Conservation (phyloP, 2,797 vertebrate species). For the Falco berigora region DNA sequence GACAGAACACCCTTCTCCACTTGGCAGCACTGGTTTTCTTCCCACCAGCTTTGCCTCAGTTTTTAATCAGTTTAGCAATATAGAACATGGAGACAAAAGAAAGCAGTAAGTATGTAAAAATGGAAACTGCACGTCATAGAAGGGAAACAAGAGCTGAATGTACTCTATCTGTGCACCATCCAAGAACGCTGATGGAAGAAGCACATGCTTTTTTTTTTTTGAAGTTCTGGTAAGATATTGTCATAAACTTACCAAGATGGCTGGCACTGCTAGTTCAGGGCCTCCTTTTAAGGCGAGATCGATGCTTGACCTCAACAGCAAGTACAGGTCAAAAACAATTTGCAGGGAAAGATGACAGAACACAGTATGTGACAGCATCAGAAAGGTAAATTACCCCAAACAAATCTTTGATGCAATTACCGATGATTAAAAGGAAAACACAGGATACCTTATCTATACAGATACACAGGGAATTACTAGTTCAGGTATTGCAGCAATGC, state of each 20-base stretch:
- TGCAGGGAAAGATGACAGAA: not conserved
- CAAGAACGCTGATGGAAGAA: not conserved
- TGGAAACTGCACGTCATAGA: not conserved
- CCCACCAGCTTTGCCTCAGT: not conserved
- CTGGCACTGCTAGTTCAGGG: not conserved
- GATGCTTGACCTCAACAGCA: not conserved
- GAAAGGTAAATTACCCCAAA: not conserved
- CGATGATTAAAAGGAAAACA: not conserved
- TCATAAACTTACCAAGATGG: not conserved
- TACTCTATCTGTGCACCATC: not conserved
- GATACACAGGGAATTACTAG: not conserved
- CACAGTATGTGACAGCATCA: not conserved
- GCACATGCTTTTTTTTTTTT: not conserved
- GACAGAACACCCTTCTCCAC: not conserved
- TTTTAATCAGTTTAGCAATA: not conserved
- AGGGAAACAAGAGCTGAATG: not conserved
- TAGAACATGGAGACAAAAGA: not conserved
- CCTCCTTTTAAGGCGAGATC: not conserved
- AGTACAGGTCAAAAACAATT: not conserved
- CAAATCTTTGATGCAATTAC: not conserved
- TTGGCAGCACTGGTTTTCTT: not conserved
- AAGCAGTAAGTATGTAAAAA: not conserved
- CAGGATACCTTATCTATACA: not conserved
- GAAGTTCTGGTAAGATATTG: not conserved
- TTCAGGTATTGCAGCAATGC: not conserved